phyloP scores from a whole-genome alignment of 1,140 invertebrate species.

The Aradophagus sp. region DNA sequence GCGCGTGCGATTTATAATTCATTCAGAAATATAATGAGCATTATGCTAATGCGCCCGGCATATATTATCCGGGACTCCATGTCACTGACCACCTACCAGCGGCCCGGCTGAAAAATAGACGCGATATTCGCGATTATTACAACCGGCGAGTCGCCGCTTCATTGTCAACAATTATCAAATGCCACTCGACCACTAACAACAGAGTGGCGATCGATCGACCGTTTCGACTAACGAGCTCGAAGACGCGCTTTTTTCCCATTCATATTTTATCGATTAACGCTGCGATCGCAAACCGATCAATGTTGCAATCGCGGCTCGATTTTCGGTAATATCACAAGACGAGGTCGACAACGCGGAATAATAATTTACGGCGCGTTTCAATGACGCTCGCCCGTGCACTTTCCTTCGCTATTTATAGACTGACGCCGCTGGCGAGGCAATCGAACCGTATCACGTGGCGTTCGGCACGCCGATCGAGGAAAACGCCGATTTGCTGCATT shows the following conservation, averaged over 20 bases:
- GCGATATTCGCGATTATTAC: constrained; percentile 47
- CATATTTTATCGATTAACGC: no score
- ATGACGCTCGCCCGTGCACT: constrained; percentile 60
- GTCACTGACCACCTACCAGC: constrained; percentile 71
- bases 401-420: constrained; percentile 65
- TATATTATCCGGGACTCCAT: constrained; percentile 65
- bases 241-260: not conserved
- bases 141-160: constrained; percentile 7
- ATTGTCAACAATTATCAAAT: constrained; percentile 37
- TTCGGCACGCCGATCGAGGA: constrained; percentile 28
- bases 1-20: constrained; percentile 63
- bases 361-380: constrained; percentile 62
- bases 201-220: constrained; percentile 12
- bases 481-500: constrained; percentile 40
- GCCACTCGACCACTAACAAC: constrained; percentile 20
- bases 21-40: constrained; percentile 64
- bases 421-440: constrained; percentile 43
- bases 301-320: not conserved
- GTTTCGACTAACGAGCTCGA: not conserved
- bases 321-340: constrained; percentile 2
- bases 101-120: constrained; percentile 45
- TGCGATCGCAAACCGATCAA: not conserved
- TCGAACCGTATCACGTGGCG: constrained; percentile 54
- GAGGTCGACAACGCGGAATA: constrained; percentile 56
- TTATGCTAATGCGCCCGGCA: constrained; percentile 66